Evolutionary conservation across 2,113 vertebrate species (phyloP).

Genomic region (Carassius gibelio): DNA sequence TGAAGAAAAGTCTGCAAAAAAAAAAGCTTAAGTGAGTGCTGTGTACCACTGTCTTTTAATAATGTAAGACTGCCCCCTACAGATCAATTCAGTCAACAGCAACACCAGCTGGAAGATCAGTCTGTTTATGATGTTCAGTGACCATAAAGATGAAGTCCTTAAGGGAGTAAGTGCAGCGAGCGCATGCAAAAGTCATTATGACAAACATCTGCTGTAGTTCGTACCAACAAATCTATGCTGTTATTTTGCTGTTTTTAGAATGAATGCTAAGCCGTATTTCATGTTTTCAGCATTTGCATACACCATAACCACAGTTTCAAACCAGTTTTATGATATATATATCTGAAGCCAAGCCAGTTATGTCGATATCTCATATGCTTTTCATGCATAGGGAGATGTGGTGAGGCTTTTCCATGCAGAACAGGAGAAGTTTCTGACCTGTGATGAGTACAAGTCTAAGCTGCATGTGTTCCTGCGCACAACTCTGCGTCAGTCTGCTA

Average conservation of each 20-base stretch:
- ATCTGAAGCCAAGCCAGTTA: not conserved
- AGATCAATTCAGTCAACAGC: conserved; percentile 90
- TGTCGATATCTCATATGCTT: not conserved
- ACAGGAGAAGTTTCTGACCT: conserved; percentile 98
- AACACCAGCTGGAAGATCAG: conserved; percentile 94
- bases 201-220: not conserved
- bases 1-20: not conserved
- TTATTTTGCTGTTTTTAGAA: not conserved
- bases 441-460: conserved; percentile 89
- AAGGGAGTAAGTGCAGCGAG: conserved; percentile 80
- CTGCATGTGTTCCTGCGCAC: conserved; percentile 94
- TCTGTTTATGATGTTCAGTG: conserved; percentile 88
- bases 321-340: not conserved
- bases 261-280: not conserved
- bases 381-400: conserved; percentile 84
- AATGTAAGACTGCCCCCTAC: conserved; percentile 41
- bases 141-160: conserved; percentile 88
- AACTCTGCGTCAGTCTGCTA: conserved; percentile 91
- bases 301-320: not conserved
- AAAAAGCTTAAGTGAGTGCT: not conserved
- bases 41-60: not conserved
- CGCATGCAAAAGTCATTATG: not conserved
- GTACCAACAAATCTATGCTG: not conserved
- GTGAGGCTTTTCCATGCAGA: conserved; percentile 95
- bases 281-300: not conserved